Conservation (phyloP, 2,888 invertebrate species). For the Hemistola chrysoprasaria region DNA sequence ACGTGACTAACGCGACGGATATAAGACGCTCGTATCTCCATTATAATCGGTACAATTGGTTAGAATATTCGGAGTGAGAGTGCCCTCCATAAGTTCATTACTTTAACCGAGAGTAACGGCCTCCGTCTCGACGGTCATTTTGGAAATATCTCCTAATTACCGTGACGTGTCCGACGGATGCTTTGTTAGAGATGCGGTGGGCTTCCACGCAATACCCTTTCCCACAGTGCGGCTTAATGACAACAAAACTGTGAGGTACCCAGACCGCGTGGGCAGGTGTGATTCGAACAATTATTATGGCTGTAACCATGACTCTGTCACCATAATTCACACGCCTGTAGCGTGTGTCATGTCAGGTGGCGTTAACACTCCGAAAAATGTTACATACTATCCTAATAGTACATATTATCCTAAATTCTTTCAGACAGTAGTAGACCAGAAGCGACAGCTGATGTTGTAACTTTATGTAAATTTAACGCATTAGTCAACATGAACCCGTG, state of each 20-base stretch:
- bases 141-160: constrained; percentile 31
- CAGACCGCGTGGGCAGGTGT: constrained; percentile 64
- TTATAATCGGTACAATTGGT: constrained; percentile 44
- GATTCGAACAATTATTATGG: constrained; percentile 57
- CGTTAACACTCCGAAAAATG: constrained; percentile 4
- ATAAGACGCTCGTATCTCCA: constrained; percentile 39
- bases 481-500: constrained; percentile 52
- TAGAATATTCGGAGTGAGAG: constrained; percentile 34
- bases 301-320: constrained; percentile 59
- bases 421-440: neutral
- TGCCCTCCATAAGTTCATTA: constrained; percentile 26
- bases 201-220: constrained; percentile 37
- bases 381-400: neutral
- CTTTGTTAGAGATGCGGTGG: constrained; percentile 19
- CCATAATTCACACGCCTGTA: constrained; percentile 44
- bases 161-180: constrained; percentile 25
- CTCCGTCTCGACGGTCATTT: constrained; percentile 29
- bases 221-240: constrained; percentile 56
- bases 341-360: constrained; percentile 23
- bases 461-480: constrained; percentile 22
- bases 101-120: constrained; percentile 33
- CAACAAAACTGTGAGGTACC: constrained; percentile 42
- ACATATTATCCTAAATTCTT: too few species aligned
- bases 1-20: constrained; percentile 59
- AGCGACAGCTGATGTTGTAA: constrained; percentile 16